Evolutionary conservation across 2,113 vertebrate species (phyloP).

Genomic region (Grantiella picta): DNA sequence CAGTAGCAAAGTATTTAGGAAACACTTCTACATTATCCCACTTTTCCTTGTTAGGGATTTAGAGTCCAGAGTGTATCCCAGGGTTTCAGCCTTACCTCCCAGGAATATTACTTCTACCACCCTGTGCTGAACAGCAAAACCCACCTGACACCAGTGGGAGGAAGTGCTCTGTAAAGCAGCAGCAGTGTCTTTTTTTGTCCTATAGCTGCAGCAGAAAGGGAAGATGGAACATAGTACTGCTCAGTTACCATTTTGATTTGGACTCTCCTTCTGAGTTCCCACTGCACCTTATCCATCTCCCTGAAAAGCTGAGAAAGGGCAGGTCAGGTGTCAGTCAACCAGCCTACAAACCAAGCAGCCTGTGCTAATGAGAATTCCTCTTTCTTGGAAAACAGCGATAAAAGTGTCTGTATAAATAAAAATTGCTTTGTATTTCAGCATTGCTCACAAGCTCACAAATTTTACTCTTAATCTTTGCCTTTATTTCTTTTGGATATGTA

Average conservation of each 20-base stretch:
- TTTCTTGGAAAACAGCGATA: neutral
- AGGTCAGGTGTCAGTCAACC: neutral
- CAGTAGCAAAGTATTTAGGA: neutral
- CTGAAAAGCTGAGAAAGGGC: neutral
- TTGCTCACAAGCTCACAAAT: neutral
- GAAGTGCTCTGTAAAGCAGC: neutral
- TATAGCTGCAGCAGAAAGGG: neutral
- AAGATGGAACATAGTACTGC: fast-evolving
- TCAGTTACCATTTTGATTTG: neutral
- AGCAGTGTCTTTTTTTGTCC: neutral
- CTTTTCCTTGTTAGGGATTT: neutral
- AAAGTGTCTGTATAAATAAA: neutral
- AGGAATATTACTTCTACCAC: neutral
- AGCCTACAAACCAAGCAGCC: neutral
- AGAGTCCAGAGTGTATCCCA: neutral
- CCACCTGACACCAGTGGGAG: neutral
- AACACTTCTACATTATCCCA: neutral
- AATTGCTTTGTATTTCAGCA: neutral
- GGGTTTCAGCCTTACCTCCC: neutral
- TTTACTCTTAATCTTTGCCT: neutral
- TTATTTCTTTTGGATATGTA: neutral
- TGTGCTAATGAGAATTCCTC: neutral
- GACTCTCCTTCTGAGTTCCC: neutral
- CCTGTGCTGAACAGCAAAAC: neutral
- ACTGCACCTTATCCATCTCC: neutral